Base-by-base conservation (phyloP, 2,888 invertebrate species). In the Hirtodrosophila histrioides region DNA sequence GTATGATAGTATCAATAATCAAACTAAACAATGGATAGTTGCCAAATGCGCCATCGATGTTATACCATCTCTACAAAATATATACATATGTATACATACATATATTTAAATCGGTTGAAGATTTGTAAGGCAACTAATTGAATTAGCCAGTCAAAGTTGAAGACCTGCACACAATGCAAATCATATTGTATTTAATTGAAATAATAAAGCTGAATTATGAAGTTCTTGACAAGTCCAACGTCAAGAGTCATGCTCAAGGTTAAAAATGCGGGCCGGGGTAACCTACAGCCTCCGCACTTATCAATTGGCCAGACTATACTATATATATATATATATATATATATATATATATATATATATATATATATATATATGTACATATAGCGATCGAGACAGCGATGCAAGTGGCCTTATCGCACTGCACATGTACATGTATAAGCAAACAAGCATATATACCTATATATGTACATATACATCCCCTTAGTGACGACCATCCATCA, bases 171-270 rank as follows among this genome's bases (percentile, higher is more conserved):
- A 63, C 80, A 80, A 80, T 80, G 76, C 78, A 86, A 83, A 81
- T 86, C 84, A 69, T 73, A 81, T 82, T 75, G 70, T 82, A 82
- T 84, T 84, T 86, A 86, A 84, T 84, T 84, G 75, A 84, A 84
- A 84, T 81, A 78, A 86, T 84, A 69, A 84, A 85, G 71, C 66
- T 69, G 62, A 78, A 75, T 73, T 75, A 73, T 83, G 78, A 83
- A 78, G 75, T 80, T 79, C 72, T 65, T 48, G 61, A 33, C 71
- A 71, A 84, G 49, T 36, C 43, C 24, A 37, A 68, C 64, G 58
- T 49, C 76, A 63, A 67, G 54, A 69, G 72, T 80, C 75, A 53
- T 53, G 61, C 83, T 78, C 86, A 84, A 84, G 83, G 83, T 84
- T 84, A 86, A 80, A 71, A 65, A 58, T 54, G 54, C 56, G 50